Evolutionary conservation across 2,113 vertebrate species (phyloP).

Genomic region (Glaucomys volans): DNA sequence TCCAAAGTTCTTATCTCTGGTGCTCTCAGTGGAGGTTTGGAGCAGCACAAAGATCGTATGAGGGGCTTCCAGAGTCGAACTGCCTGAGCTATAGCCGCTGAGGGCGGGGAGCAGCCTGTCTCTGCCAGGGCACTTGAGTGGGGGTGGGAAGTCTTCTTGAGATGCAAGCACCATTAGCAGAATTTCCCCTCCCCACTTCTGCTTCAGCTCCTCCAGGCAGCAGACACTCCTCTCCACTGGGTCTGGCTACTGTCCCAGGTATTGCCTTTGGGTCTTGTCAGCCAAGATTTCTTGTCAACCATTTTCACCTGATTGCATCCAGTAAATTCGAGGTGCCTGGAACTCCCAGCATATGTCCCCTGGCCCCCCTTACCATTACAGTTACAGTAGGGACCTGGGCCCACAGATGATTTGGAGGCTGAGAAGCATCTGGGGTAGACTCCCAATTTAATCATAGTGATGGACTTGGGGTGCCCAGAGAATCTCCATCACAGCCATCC

Average conservation of each 20-base stretch:
- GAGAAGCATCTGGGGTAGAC: background rate
- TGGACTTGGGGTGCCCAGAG: background rate
- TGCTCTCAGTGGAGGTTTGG: background rate
- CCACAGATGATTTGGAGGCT: background rate
- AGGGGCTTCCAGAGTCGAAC: background rate
- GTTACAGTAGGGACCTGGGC: background rate
- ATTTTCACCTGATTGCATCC: background rate
- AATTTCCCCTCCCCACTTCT: background rate
- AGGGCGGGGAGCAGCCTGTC: background rate
- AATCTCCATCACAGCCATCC: background rate
- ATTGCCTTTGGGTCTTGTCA: background rate
- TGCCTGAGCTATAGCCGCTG: background rate
- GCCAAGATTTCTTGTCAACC: background rate
- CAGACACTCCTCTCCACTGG: too few species aligned
- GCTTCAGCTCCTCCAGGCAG: background rate
- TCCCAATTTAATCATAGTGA: background rate
- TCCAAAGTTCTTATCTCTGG: constrained; percentile 38
- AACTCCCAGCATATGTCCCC: background rate
- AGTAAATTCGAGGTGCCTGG: background rate
- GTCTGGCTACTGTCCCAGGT: background rate
- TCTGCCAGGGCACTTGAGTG: background rate
- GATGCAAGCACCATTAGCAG: background rate
- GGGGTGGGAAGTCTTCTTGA: background rate
- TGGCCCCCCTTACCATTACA: background rate
- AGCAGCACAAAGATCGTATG: background rate